phyloP scores from a whole-genome alignment of 2,797 vertebrate genomes.

The Pogoniulus pusillus region DNA sequence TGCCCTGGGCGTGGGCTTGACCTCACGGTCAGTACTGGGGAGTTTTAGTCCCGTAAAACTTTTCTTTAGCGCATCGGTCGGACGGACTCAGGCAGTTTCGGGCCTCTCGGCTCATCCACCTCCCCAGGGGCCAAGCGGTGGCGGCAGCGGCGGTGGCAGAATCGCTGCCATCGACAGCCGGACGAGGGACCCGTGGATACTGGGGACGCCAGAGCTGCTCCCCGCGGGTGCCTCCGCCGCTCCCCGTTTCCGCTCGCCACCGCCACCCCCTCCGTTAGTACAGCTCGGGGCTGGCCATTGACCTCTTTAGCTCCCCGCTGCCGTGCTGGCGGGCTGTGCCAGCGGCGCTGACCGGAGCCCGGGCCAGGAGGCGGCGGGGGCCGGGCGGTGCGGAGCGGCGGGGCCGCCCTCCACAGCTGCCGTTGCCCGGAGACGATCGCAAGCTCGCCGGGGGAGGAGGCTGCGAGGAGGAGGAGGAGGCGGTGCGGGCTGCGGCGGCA shows the following conservation, averaged over 20 bases:
- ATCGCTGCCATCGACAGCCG: accelerated
- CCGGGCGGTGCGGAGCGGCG: not conserved
- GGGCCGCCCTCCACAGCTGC: not conserved
- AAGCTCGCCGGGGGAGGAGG: conserved; percentile 1
- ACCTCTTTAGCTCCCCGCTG: not conserved
- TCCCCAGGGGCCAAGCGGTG: not conserved
- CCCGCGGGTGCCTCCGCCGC: not conserved
- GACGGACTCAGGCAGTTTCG: accelerated
- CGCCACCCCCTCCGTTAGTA: not conserved
- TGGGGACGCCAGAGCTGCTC: not conserved
- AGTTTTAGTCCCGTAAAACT: not conserved
- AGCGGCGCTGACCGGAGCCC: not conserved
- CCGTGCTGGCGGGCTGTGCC: not conserved
- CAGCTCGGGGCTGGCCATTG: not conserved
- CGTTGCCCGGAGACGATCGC: conserved; percentile 73
- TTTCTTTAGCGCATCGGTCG: accelerated
- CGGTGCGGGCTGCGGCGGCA: conserved; percentile 68
- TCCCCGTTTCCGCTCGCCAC: not conserved
- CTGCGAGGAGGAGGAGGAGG: not conserved
- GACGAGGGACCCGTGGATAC: accelerated
- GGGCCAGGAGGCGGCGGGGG: not conserved
- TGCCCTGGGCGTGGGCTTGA: accelerated
- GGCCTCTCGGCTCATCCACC: accelerated
- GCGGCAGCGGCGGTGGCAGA: not conserved
- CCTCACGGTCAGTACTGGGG: accelerated